phyloP scores from a whole-genome alignment of 2,113 vertebrate genomes.

The Pteronura brasiliensis region DNA sequence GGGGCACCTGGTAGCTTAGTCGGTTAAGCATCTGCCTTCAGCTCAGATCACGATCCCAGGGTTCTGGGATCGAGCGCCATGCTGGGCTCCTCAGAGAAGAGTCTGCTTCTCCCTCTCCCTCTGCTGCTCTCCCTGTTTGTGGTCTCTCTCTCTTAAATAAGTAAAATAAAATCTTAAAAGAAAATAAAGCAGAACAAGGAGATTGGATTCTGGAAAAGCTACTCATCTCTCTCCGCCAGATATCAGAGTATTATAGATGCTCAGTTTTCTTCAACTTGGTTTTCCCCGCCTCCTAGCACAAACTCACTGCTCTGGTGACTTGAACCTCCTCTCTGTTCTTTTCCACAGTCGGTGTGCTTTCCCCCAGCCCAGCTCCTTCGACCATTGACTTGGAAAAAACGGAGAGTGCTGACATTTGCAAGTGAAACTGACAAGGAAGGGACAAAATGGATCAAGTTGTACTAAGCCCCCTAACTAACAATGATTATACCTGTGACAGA shows the following conservation, averaged over 20 bases:
- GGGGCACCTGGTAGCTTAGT: too few species aligned
- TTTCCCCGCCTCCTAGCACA: background rate
- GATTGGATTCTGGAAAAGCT: background rate
- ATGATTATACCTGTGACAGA: background rate
- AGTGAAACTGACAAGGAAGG: background rate
- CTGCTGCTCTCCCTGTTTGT: background rate
- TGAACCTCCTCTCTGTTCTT: background rate
- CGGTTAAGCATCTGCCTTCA: too few species aligned
- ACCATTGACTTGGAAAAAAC: background rate
- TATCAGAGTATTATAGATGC: background rate
- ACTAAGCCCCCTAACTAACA: background rate
- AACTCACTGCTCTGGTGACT: background rate
- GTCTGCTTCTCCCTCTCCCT: background rate
- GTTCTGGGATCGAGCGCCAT: too few species aligned
- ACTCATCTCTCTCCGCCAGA: background rate
- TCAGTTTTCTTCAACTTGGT: background rate
- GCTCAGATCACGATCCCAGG: too few species aligned
- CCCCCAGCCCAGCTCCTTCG: background rate
- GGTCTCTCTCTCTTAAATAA: background rate
- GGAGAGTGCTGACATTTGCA: background rate
- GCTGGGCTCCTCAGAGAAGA: too few species aligned
- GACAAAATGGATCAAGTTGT: background rate
- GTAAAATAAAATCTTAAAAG: background rate
- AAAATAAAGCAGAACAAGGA: background rate
- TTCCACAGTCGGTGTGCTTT: background rate